phyloP scores from a whole-genome alignment of 2,888 invertebrate species.

The Heteromyza rotundicornis region DNA sequence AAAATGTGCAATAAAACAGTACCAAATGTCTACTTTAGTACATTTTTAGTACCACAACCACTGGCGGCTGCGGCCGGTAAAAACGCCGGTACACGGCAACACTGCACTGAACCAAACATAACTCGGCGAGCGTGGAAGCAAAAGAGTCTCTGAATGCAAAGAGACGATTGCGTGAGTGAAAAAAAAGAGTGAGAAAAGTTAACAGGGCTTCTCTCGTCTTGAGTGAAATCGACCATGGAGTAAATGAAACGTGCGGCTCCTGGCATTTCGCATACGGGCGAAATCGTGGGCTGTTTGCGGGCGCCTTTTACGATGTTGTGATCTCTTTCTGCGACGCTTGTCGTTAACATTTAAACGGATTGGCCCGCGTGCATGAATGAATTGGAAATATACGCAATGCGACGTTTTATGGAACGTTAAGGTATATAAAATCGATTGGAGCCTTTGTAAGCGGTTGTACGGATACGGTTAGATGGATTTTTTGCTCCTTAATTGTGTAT shows the following conservation, averaged over 20 bases:
- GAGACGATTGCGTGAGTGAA: too few relatives aligned
- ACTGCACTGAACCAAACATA: slow-evolving; percentile 22
- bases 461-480: background rate
- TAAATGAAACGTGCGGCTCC: too few relatives aligned
- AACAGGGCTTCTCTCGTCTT: background rate
- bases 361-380: slow-evolving; percentile 25
- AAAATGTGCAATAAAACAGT: slow-evolving; percentile 51
- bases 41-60: slow-evolving; percentile 25
- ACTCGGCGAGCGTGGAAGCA: background rate
- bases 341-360: slow-evolving; percentile 26
- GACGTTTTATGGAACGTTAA: slow-evolving; percentile 30
- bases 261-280: too few relatives aligned
- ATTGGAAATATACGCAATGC: slow-evolving; percentile 22
- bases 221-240: too few relatives aligned
- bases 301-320: slow-evolving; percentile 19
- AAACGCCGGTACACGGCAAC: slow-evolving; percentile 27
- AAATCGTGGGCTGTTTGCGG: background rate
- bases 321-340: slow-evolving; percentile 22
- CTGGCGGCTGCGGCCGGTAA: slow-evolving; percentile 18
- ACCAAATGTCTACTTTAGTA: slow-evolving; percentile 42
- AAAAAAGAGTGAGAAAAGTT: background rate
- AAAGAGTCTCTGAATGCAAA: background rate
- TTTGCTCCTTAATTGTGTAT: background rate
- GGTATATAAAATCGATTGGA: slow-evolving; percentile 36
- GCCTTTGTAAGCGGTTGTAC: background rate